These are phyloP conservation scores for Nannoperca obscura DNA, from an alignment of 2,797 vertebrate species.

Conservation along the genomic window DNA sequence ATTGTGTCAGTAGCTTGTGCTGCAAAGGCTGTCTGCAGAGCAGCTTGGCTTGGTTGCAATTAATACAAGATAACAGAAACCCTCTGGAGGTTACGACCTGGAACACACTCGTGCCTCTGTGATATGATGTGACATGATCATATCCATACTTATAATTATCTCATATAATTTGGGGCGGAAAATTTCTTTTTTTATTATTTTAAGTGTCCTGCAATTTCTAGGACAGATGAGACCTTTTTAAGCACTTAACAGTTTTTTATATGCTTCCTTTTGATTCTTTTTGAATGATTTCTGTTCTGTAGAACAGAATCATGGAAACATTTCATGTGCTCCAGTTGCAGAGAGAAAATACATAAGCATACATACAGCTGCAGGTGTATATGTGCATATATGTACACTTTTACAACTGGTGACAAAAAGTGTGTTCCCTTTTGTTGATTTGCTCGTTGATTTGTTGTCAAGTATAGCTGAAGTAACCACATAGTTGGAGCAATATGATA, in stretches of 20 bases:
- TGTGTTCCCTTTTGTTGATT: not conserved
- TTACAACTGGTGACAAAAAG: not conserved
- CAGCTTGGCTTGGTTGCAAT: conserved; percentile 47
- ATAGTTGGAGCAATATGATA: too few relatives aligned
- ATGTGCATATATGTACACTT: too few relatives aligned
- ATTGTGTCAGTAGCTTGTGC: conserved; percentile 33
- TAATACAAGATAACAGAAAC: conserved; percentile 53
- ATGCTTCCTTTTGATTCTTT: not conserved
- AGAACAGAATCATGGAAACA: not conserved
- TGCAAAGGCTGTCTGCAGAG: conserved; percentile 39
- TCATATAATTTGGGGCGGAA: not conserved
- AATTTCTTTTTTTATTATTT: not conserved
- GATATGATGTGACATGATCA: conserved; percentile 19
- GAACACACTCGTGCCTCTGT: conserved; percentile 12
- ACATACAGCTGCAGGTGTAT: not conserved
- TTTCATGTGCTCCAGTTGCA: not conserved
- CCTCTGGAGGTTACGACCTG: conserved; percentile 35
- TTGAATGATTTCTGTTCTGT: not conserved
- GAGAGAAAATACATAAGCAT: not conserved
- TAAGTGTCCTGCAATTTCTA: not conserved
- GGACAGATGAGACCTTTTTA: not conserved
- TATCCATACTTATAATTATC: conserved; percentile 28
- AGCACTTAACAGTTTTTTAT: not conserved
- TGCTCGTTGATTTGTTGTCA: not conserved
- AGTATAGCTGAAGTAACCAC: not conserved